Percentiles rank a stretch among this genome's conserved stretches.
Conservation (phyloP, 2,113 vertebrate genomes). For the Rhinolophus sinicus region DNA sequence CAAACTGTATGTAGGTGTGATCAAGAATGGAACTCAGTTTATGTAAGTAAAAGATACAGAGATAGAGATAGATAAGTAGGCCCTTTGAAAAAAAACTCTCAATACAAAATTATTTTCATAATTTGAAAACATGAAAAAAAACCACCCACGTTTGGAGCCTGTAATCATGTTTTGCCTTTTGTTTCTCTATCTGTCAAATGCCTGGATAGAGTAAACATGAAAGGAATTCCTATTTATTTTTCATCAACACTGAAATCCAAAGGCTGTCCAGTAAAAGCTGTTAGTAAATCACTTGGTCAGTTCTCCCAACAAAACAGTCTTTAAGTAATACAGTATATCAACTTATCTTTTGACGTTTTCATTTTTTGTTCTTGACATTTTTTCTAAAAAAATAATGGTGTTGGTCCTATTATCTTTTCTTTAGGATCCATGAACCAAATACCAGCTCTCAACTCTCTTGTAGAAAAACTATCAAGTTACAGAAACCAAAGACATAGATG, state of each 20-base stretch:
- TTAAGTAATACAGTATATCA: slow-evolving; percentile 87
- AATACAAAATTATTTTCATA: slow-evolving; percentile 26
- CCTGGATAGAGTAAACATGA: slow-evolving; percentile 84
- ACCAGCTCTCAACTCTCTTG: slow-evolving; percentile 52
- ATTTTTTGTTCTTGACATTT: slow-evolving; percentile 87
- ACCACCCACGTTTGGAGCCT: slow-evolving; percentile 73
- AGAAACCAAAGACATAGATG: slow-evolving; percentile 1
- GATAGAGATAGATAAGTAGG: neutral
- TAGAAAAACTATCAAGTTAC: slow-evolving; percentile 42
- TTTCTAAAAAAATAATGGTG: slow-evolving; percentile 85
- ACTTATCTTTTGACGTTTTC: slow-evolving; percentile 85
- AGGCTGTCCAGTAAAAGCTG: slow-evolving; percentile 84
- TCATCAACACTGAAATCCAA: slow-evolving; percentile 86
- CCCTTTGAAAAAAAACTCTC: neutral
- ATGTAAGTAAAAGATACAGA: neutral
- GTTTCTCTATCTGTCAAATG: slow-evolving; percentile 83
- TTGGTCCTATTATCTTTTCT: slow-evolving; percentile 85
- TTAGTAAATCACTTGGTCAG: slow-evolving; percentile 88
- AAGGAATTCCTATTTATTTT: slow-evolving; percentile 88
- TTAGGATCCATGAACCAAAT: slow-evolving; percentile 65
- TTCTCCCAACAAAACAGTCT: slow-evolving; percentile 84
- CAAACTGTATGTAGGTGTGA: neutral
- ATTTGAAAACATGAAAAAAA: slow-evolving; percentile 69
- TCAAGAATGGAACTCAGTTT: neutral
- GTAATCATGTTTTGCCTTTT: slow-evolving; percentile 77